Evolutionary conservation across 2,113 vertebrate species (phyloP).

Genomic region (Bambusicola thoracicus): DNA sequence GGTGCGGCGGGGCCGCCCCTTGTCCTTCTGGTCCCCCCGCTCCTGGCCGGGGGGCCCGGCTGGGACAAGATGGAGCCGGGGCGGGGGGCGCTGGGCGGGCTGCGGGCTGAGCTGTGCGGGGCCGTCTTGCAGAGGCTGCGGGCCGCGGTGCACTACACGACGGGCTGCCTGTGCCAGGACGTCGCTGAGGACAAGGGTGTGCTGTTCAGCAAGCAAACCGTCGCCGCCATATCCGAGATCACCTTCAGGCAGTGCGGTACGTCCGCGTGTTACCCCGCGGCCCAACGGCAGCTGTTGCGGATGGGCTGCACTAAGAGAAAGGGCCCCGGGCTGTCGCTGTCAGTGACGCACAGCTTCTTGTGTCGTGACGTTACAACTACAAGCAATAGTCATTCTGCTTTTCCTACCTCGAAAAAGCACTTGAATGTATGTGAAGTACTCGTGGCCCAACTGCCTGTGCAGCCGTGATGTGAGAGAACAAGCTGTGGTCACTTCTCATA

Average conservation of each 20-base stretch:
- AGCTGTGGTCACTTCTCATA: rapidly evolving
- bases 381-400: background rate
- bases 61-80: background rate
- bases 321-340: background rate
- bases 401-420: background rate
- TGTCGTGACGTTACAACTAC: background rate
- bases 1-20: background rate
- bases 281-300: background rate
- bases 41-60: no score
- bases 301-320: background rate
- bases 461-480: rapidly evolving
- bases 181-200: slow-evolving; percentile 72
- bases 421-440: background rate
- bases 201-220: slow-evolving; percentile 83
- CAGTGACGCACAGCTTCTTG: background rate
- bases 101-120: background rate
- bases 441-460: background rate
- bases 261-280: no score
- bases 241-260: slow-evolving; percentile 92
- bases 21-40: no score
- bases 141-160: slow-evolving; percentile 89
- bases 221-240: slow-evolving; percentile 88
- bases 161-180: slow-evolving; percentile 82
- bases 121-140: slow-evolving; percentile 82
- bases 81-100: background rate